phyloP scores from a whole-genome alignment of 2,113 vertebrate genomes.

The Erinaceus europaeus region DNA sequence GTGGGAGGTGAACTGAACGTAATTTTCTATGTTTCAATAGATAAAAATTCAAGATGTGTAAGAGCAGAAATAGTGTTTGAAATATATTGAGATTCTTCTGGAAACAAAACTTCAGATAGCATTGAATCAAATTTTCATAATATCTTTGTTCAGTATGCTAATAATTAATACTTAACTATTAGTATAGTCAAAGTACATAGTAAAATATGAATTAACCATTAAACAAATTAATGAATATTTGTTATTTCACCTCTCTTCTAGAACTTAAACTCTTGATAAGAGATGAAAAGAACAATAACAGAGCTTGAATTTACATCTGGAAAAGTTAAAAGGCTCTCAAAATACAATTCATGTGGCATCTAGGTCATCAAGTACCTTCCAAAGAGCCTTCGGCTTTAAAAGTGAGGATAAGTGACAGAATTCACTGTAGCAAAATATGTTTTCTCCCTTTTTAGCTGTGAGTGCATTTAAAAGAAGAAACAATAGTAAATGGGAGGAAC shows the following conservation, averaged over 20 bases:
- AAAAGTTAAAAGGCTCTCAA: background rate
- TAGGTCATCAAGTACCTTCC: background rate
- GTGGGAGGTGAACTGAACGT: background rate
- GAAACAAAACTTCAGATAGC: constrained; percentile 15
- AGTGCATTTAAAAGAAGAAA: constrained; percentile 27
- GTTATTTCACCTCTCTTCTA: constrained; percentile 8
- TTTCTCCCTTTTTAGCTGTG: background rate
- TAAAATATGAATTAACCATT: too few relatives aligned
- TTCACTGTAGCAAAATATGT: background rate
- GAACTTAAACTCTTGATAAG: background rate
- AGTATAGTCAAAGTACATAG: too few relatives aligned
- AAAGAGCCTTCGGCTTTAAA: constrained; percentile 24
- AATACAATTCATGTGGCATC: background rate
- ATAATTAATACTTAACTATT: too few relatives aligned
- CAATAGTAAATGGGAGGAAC: background rate
- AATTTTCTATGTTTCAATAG: background rate
- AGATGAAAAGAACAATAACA: background rate
- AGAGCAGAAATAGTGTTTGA: background rate
- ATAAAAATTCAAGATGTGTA: constrained; percentile 29
- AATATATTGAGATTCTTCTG: background rate
- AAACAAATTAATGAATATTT: too few relatives aligned
- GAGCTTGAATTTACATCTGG: background rate
- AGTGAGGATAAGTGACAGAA: background rate
- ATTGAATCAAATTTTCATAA: background rate
- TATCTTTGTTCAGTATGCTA: too few relatives aligned